Evolutionary conservation across 2,888 invertebrate genomes (phyloP).

Genomic region (Icerya purchasi): DNA sequence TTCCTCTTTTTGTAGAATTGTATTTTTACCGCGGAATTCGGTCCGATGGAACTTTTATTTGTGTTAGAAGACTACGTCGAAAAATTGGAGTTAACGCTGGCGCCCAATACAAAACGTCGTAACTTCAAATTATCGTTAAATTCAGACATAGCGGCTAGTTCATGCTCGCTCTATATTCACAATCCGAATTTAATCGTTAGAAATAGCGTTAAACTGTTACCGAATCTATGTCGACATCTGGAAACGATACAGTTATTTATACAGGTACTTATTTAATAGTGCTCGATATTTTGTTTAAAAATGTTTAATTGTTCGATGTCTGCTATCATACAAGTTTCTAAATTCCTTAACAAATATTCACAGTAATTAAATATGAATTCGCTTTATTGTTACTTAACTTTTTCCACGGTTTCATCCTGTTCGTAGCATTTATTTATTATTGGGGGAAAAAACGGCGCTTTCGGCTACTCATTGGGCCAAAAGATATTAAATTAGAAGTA

Average conservation of each 20-base stretch:
- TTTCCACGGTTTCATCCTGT: no score
- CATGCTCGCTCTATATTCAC: constrained; percentile 12
- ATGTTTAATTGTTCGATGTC: no score
- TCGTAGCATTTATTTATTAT: no score
- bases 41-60: constrained; percentile 26
- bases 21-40: constrained; percentile 20
- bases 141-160: constrained; percentile 3
- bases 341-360: no score
- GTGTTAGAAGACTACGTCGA: constrained; percentile 34
- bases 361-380: no score
- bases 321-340: no score
- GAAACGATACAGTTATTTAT: constrained; percentile 24
- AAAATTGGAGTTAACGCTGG: constrained; percentile 31
- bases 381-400: no score
- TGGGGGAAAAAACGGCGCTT: no score
- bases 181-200: constrained; percentile 16
- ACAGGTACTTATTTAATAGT: constrained; percentile 18
- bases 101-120: constrained; percentile 18
- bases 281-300: no score
- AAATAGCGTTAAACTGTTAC: constrained; percentile 26
- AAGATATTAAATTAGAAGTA: no score
- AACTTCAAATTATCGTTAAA: constrained; percentile 6
- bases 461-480: no score
- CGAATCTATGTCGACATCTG: constrained; percentile 29
- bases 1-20: constrained; percentile 20